Conservation (phyloP, 2,113 vertebrate species). For the Danio rerio region DNA sequence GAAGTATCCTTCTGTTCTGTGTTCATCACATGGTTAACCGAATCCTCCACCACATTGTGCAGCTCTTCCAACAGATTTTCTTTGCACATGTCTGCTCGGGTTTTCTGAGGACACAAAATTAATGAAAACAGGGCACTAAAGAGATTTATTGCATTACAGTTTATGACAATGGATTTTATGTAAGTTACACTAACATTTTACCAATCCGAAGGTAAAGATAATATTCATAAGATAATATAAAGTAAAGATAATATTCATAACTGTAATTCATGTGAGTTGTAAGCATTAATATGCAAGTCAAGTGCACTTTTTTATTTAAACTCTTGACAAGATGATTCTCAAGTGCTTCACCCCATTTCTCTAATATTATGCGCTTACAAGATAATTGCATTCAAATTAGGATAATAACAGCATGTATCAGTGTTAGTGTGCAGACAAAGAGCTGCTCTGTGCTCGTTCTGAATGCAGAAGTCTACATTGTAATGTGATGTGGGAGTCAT, state of each 20-base stretch:
- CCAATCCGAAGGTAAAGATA: not conserved
- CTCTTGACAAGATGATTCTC: conserved; percentile 6
- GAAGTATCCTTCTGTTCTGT: not conserved
- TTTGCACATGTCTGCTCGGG: not conserved
- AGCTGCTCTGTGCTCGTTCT: not conserved
- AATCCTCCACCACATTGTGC: conserved; percentile 25
- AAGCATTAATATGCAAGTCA: conserved; percentile 1
- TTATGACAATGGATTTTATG: no score
- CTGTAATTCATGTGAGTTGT: not conserved
- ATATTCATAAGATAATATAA: no score
- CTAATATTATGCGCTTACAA: not conserved
- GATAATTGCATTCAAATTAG: conserved; percentile 1
- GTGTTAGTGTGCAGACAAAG: conserved; percentile 4
- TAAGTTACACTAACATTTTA: not conserved
- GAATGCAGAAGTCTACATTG: not conserved
- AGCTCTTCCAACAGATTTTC: conserved; percentile 35
- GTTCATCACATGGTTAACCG: not conserved
- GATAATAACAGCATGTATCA: not conserved
- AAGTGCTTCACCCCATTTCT: not conserved
- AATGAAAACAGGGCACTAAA: no score
- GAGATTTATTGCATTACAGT: no score
- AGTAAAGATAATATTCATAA: not conserved
- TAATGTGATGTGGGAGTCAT: conserved; percentile 30
- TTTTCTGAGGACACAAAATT: conserved; percentile 37
- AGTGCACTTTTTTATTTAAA: conserved; percentile 3